Conservation (phyloP, 1,140 invertebrate species). For the Anastrepha ludens region DNA sequence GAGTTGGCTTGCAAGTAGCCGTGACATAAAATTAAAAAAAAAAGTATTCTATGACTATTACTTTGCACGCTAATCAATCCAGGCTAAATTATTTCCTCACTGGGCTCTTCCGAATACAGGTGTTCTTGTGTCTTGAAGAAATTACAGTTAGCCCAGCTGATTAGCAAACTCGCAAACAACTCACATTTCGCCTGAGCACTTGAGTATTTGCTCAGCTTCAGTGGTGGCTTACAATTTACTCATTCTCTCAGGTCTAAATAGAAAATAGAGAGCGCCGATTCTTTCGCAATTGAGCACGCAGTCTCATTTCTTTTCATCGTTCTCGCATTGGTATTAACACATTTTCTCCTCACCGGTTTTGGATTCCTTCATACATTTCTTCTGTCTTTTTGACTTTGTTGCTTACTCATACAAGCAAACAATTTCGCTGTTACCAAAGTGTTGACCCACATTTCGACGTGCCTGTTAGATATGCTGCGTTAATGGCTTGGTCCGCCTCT, state of each 20-base stretch:
- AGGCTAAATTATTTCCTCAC: neutral
- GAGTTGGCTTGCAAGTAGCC: no score
- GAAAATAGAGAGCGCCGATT: neutral
- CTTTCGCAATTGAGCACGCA: neutral
- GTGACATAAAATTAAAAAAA: no score
- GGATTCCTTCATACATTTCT: neutral
- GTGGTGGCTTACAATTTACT: neutral
- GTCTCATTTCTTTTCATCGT: neutral
- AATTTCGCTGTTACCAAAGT: neutral
- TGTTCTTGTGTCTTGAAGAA: neutral
- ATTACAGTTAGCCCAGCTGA: constrained; percentile 27
- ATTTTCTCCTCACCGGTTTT: constrained; percentile 15
- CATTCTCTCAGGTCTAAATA: neutral
- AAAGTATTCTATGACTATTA: no score
- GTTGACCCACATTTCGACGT: constrained; percentile 30
- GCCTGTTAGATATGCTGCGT: constrained; percentile 15
- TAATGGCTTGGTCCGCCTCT: neutral
- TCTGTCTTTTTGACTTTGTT: neutral
- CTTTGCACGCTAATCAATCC: no score
- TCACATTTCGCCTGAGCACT: neutral
- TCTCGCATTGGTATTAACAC: neutral
- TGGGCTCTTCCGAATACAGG: neutral
- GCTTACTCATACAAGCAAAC: neutral
- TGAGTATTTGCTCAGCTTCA: neutral
- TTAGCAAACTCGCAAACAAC: neutral